Percentiles rank a stretch among this genome's conserved stretches.
Conservation (phyloP, 2,888 invertebrate genomes). For the Atethmia centrago region DNA sequence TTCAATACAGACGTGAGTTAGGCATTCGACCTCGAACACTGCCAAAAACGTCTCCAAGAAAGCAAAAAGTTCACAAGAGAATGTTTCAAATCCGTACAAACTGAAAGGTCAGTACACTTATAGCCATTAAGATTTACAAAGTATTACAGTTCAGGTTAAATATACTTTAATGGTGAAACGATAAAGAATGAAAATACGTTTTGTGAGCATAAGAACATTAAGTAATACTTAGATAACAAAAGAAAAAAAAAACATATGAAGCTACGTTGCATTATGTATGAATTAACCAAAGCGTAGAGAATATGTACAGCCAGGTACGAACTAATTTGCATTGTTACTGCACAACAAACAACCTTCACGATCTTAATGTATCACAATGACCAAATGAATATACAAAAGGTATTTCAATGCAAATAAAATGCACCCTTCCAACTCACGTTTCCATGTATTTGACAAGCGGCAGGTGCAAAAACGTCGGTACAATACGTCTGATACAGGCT, state of each 20-base stretch:
- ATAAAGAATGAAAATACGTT: background rate
- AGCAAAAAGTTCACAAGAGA: conserved; percentile 78
- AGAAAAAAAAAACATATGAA: background rate
- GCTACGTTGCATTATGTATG: background rate
- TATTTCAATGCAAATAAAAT: conserved; percentile 30
- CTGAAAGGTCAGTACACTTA: conserved; percentile 63
- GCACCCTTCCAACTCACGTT: conserved; percentile 65
- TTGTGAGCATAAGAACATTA: background rate
- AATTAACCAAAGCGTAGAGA: background rate
- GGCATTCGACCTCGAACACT: conserved; percentile 85
- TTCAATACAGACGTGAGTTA: conserved; percentile 87
- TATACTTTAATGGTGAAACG: conserved; percentile 6
- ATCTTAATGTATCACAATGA: conserved; percentile 27
- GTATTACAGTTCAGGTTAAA: background rate
- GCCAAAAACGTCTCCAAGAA: conserved; percentile 86
- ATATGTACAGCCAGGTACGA: background rate
- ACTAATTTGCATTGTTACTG: conserved; percentile 29
- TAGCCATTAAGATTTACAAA: conserved; percentile 21
- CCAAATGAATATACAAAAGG: conserved; percentile 32
- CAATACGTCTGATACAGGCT: conserved; percentile 72
- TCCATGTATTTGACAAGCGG: conserved; percentile 65
- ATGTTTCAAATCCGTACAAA: conserved; percentile 74
- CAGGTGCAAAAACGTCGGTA: conserved; percentile 64
- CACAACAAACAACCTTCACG: conserved; percentile 22
- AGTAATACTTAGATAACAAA: conserved; percentile 9